Conservation (phyloP, 2,888 invertebrate species). For the Drosophila hawaiiensis region DNA sequence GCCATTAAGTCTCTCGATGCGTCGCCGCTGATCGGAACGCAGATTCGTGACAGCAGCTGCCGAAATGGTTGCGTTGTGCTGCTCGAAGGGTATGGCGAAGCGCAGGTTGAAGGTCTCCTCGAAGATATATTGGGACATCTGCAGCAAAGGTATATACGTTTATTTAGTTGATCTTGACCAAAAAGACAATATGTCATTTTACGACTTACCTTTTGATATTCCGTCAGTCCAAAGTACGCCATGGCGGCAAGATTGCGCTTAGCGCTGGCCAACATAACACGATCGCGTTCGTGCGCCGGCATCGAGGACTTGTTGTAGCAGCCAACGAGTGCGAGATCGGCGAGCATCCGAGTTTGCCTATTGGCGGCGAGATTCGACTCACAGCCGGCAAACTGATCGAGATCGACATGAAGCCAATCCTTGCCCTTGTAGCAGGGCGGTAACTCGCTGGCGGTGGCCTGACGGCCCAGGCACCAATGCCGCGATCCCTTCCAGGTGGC, state of each 20-base stretch:
- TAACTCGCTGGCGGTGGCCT: constrained; percentile 92
- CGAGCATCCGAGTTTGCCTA: constrained; percentile 98
- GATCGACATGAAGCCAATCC: constrained; percentile 94
- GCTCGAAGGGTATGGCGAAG: constrained; percentile 95
- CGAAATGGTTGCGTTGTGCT: constrained; percentile 96
- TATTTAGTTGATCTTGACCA: neutral
- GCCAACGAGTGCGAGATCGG: constrained; percentile 96
- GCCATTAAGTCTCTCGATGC: constrained; percentile 92
- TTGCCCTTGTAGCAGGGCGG: constrained; percentile 91
- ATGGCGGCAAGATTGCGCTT: constrained; percentile 97
- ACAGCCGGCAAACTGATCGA: constrained; percentile 96
- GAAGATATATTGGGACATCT: constrained; percentile 96
- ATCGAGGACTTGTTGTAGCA: constrained; percentile 96
- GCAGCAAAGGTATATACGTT: constrained; percentile 45
- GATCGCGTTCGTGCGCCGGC: constrained; percentile 90
- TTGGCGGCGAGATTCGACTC: constrained; percentile 97
- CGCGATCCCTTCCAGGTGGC: constrained; percentile 97
- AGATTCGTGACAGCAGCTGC: constrained; percentile 92
- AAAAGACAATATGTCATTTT: neutral
- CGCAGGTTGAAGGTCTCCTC: constrained; percentile 96
- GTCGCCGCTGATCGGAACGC: constrained; percentile 90
- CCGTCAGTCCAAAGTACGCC: constrained; percentile 99
- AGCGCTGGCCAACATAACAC: constrained; percentile 96
- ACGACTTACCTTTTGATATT: constrained; percentile 92
- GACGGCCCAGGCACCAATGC: constrained; percentile 90